These are phyloP conservation scores for Nyctalus aviator DNA, from an alignment of 2,797 vertebrate species.

Conservation along the genomic window DNA sequence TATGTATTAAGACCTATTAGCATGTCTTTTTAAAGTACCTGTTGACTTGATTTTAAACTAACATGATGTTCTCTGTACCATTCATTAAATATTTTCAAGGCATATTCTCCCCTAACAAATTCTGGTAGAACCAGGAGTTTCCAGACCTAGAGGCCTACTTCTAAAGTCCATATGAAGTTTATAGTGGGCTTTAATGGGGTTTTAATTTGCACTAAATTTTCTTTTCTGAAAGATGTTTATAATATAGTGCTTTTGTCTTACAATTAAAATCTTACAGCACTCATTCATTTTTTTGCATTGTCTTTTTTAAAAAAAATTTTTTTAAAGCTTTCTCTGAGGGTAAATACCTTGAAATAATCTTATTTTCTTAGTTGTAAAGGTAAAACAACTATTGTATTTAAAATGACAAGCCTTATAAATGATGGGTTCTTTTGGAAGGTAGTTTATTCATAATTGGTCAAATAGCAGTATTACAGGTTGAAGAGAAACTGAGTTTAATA, in stretches of 20 bases:
- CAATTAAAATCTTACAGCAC: conserved; percentile 79
- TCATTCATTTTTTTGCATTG: conserved; percentile 77
- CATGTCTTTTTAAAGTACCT: conserved; percentile 72
- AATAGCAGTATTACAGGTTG: neutral
- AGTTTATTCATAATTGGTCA: neutral
- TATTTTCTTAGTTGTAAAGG: conserved; percentile 68
- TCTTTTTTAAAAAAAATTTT: conserved; percentile 50
- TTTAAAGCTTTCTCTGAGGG: conserved; percentile 16
- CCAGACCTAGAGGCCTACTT: conserved; percentile 66
- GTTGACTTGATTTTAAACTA: conserved; percentile 73
- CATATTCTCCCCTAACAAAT: conserved; percentile 60
- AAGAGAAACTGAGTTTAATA: conserved; percentile 37
- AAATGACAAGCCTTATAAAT: conserved; percentile 55
- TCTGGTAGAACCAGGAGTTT: conserved; percentile 67
- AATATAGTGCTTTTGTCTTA: conserved; percentile 80
- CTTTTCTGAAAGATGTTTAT: conserved; percentile 79
- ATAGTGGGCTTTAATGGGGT: conserved; percentile 67
- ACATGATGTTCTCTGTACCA: conserved; percentile 74
- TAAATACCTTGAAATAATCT: conserved; percentile 51
- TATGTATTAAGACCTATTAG: conserved; percentile 75
- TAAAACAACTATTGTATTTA: conserved; percentile 46
- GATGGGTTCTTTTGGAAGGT: conserved; percentile 49
- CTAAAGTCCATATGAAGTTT: conserved; percentile 60
- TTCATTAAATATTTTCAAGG: conserved; percentile 66
- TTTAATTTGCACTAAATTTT: conserved; percentile 76